Base-by-base conservation (phyloP, 2,888 invertebrate species). In the Flexamia atlantica region DNA sequence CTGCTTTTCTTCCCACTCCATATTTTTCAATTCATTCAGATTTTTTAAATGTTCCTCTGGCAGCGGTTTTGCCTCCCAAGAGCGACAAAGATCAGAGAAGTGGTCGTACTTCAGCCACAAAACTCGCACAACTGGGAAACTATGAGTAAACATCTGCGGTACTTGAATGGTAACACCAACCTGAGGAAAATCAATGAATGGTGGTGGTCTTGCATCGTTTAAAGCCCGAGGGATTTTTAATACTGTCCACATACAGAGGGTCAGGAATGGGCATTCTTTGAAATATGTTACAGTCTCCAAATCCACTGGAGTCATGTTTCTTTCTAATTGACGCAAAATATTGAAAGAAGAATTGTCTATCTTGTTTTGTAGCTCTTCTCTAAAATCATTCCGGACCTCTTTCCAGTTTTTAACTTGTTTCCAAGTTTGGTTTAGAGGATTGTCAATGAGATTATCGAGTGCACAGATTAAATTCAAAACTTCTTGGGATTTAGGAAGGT, bases 71-170 rank as follows among this genome's bases (percentile, higher is more conserved):
- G 90, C 88, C n/a, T 87, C 86, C 82, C 88, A 90, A 2, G 90
- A 89, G 0, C 84, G 85, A 74, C 90, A 89, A 14, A 88, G 88
- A 83, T 91, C 93, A 25, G 94, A 94, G 50, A 93, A 91, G 86
- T 94, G 91, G 86, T 95, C 94, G 81, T 93, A 91, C 88, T 91
- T 90, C 0, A 92, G 90, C 86, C 92, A 90, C 0, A 93, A 91
- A 0, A 92, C 93, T 30, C 94, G 90, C 14, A 94, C 91, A 25
- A 92, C 92, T 14, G 92, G 91, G 28, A 91, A 90, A 0, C 91
- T 90, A 0, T 91, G 91, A 57, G 92, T 91, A n/a, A 93, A 90
- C n/a, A 90, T 91, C 72, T 89, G 90, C 0, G 94, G 94, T 81
- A 94, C 90, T 80, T 90, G 92, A 0, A 94, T 89, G 0, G 89